These are phyloP conservation scores for Podarcis lilfordi DNA, from an alignment of 2,797 vertebrate genomes.

Conservation along the genomic window DNA sequence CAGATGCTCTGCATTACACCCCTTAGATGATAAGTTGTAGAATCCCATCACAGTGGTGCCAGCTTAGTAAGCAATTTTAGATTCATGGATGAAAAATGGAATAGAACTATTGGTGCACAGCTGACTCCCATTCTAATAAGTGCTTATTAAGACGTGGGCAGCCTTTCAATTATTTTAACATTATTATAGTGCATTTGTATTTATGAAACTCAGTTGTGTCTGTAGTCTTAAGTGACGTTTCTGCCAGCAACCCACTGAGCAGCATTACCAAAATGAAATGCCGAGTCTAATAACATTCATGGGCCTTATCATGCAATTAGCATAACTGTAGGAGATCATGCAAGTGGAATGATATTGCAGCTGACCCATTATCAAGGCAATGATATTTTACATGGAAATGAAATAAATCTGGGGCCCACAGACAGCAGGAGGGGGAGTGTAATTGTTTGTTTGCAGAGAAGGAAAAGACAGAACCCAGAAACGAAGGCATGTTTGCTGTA, in stretches of 20 bases:
- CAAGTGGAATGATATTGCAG: constrained; percentile 64
- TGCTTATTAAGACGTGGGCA: constrained; percentile 29
- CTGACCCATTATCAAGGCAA: constrained; percentile 72
- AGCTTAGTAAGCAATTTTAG: constrained; percentile 13
- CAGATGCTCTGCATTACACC: not conserved
- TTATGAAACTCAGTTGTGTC: constrained; percentile 19
- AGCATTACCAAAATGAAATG: constrained; percentile 39
- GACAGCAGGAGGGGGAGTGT: not conserved
- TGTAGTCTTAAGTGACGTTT: constrained; percentile 26
- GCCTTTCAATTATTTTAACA: constrained; percentile 42
- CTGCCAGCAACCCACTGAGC: constrained; percentile 32
- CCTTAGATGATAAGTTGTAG: not conserved
- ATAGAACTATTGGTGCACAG: not conserved
- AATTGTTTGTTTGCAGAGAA: not conserved
- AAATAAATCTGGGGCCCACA: not conserved
- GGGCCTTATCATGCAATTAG: constrained; percentile 69
- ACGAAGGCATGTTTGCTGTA: not conserved
- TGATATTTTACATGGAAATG: constrained; percentile 63
- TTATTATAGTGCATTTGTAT: constrained; percentile 24
- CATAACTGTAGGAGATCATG: constrained; percentile 66
- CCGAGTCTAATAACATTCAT: constrained; percentile 34
- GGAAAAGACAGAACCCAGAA: not conserved
- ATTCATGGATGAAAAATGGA: not conserved
- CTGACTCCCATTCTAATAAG: constrained; percentile 4
- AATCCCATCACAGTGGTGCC: not conserved